Evolutionary conservation across 2,797 vertebrate genomes (phyloP).

Genomic region (Sebastes flavidus): DNA sequence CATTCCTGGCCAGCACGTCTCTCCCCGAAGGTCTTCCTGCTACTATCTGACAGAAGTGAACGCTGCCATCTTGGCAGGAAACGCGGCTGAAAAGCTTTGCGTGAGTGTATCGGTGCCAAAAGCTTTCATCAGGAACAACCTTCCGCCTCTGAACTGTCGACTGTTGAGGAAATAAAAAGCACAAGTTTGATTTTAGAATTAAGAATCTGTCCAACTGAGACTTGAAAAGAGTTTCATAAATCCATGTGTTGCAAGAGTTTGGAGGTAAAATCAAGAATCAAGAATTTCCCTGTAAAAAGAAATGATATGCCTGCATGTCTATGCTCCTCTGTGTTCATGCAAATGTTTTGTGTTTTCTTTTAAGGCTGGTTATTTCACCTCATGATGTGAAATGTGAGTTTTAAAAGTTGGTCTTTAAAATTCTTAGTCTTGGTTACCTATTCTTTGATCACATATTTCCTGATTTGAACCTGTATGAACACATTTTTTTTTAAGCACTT

Average conservation of each 20-base stretch:
- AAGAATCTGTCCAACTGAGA: slow-evolving; percentile 24
- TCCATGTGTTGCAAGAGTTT: slow-evolving; percentile 15
- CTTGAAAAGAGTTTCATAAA: slow-evolving; percentile 25
- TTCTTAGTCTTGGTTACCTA: rapidly evolving
- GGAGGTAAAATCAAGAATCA: slow-evolving; percentile 4
- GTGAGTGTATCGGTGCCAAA: slow-evolving; percentile 34
- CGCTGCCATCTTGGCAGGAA: slow-evolving; percentile 67
- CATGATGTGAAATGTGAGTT: background rate
- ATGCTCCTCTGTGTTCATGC: background rate
- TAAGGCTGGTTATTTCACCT: background rate
- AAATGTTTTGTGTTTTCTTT: background rate
- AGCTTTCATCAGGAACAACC: slow-evolving; percentile 49
- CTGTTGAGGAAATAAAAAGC: slow-evolving; percentile 27
- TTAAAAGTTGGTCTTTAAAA: background rate
- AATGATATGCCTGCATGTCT: background rate
- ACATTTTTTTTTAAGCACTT: background rate
- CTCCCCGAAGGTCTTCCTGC: slow-evolving; percentile 52
- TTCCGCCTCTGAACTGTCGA: slow-evolving; percentile 39
- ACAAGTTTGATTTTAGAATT: slow-evolving; percentile 33
- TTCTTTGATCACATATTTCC: background rate
- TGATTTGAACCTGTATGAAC: background rate
- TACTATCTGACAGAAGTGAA: slow-evolving; percentile 50
- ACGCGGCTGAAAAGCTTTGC: slow-evolving; percentile 40
- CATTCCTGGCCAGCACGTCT: slow-evolving; percentile 40
- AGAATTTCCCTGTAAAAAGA: background rate